phyloP scores from a whole-genome alignment of 2,888 invertebrate species.

The Tipula helvola region DNA sequence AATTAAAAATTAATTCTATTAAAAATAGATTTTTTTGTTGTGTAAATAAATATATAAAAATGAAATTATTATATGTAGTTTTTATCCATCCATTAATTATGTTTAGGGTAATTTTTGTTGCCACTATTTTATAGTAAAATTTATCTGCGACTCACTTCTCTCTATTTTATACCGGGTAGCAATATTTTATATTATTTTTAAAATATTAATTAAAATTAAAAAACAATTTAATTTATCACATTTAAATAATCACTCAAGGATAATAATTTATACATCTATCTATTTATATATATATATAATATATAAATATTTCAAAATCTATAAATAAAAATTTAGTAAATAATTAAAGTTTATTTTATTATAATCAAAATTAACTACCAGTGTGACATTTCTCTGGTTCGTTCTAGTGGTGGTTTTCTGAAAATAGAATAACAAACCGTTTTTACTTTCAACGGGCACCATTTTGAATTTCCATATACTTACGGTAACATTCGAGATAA shows the following conservation, averaged over 20 bases:
- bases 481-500: constrained; percentile 35
- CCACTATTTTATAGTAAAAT: not conserved
- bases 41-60: not conserved
- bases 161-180: not conserved
- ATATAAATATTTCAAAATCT: not conserved
- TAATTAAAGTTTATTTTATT: not conserved
- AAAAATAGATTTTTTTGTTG: not conserved
- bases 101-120: not conserved
- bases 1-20: not conserved
- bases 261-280: not conserved
- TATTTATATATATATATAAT: not conserved
- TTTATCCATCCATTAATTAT: not conserved
- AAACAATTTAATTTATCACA: constrained; percentile 9
- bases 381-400: constrained; percentile 17
- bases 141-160: not conserved
- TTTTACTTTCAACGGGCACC: not conserved
- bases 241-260: constrained; percentile 9
- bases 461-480: constrained; percentile 18
- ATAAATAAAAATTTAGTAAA: constrained; percentile 5
- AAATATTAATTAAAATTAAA: constrained; percentile 4
- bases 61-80: not conserved
- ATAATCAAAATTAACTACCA: not conserved
- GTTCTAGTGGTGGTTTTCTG: constrained; percentile 34
- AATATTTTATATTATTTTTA: not conserved
- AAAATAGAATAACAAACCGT: not conserved